Evolutionary conservation across 2,797 vertebrate genomes (phyloP).

Genomic region (Chrysolophus pictus): DNA sequence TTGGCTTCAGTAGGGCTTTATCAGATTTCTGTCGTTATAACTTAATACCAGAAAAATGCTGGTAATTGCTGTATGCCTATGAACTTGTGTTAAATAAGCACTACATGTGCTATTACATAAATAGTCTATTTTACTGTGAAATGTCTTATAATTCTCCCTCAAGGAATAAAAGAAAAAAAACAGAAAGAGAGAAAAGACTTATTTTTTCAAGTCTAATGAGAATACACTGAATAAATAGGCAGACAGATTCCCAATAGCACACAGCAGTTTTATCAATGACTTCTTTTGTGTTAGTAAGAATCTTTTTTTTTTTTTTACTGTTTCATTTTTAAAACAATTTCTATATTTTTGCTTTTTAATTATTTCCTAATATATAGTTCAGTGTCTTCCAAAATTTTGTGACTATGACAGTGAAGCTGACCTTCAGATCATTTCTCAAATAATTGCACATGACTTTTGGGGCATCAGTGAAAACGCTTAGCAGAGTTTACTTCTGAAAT

Average conservation of each 20-base stretch:
- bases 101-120: not conserved
- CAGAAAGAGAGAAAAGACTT: not conserved
- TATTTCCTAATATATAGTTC: not conserved
- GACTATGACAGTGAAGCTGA: not conserved
- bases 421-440: not conserved
- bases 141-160: not conserved
- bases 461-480: not conserved
- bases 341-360: not conserved
- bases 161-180: not conserved
- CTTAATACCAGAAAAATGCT: not conserved
- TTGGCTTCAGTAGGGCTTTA: not conserved
- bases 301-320: not conserved
- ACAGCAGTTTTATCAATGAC: not conserved
- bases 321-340: not conserved
- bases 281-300: not conserved
- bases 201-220: not conserved
- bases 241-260: not conserved
- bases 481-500: conserved; percentile 4
- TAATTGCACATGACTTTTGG: not conserved
- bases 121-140: not conserved
- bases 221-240: not conserved
- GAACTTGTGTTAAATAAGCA: not conserved
- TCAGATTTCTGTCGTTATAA: conserved; percentile 16
- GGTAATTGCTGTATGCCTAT: not conserved
- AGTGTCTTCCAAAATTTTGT: not conserved